Base-by-base conservation (phyloP, 2,888 invertebrate genomes). In the Hirtodrosophila duncani region DNA sequence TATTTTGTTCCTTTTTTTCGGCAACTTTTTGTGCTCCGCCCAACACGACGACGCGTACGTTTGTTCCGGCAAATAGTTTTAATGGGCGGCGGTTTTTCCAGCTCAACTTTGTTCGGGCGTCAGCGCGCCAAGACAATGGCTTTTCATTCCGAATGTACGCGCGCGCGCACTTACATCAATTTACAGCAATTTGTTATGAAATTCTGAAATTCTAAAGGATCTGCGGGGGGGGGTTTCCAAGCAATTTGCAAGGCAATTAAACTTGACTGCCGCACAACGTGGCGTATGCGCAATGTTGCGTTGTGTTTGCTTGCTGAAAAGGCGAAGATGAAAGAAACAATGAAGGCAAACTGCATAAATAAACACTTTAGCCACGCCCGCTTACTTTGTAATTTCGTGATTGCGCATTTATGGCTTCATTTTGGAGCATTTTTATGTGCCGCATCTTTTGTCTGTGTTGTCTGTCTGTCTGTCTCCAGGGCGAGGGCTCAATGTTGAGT, bases 321-420 rank as follows among this genome's bases (percentile, higher is more conserved):
- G 14, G 13, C 21, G 45, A 21, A 16, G 31, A n/a, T 37, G 43
- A 44, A 33, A 34, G 24, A 38, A 21, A 16, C 24, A n/a, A 34
- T 39, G 41, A 33, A 34, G 24, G 36, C 53, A 68, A 75, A 79
- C 50, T 71, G 80, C 71, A 80, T 80, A 72, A 72, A 80, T 72
- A 72, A 72, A 77, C 72, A 77, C 62, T 71, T 64, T 71, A 61
- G 38, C 39, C 39, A 9, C 39, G 26, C 29, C 26, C 44, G 20
- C 30, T 41, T 23, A 17, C 14, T 34, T 71, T 78, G 78, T 80
- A 74, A 74, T 74, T 80, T 70, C 70, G 82, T 78, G 81, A 80
- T 82, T 78, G 78, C 74, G 81, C 78, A 81, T 78, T 78, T 78
- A 82, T 82, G 78, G 78, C 74, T 77, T 78, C 63, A 82, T 82